phyloP scores from a whole-genome alignment of 1,140 invertebrate genomes.

The Elymnias hypermnestra region DNA sequence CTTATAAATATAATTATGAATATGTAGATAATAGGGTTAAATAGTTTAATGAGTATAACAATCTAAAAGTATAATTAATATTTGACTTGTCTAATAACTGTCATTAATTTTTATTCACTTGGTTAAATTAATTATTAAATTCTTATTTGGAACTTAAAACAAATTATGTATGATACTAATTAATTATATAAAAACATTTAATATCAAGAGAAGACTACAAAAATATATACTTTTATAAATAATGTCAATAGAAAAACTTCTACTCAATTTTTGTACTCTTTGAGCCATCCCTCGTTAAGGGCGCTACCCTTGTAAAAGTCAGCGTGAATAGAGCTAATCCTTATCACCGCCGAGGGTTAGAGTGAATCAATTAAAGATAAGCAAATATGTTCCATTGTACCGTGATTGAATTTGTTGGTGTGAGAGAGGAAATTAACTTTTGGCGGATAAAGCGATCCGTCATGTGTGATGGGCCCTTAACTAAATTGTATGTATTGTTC shows the following conservation, averaged over 20 bases:
- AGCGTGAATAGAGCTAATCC: conserved; percentile 70
- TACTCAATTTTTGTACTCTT: conserved; percentile 22
- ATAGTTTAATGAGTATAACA: too few relatives aligned
- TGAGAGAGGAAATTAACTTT: conserved; percentile 71
- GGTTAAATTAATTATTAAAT: too few relatives aligned
- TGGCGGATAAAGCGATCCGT: conserved; percentile 58
- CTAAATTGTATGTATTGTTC: background rate
- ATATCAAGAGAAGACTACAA: too few relatives aligned
- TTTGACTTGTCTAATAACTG: too few relatives aligned
- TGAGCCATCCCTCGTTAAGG: conserved; percentile 56
- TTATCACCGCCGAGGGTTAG: conserved; percentile 61
- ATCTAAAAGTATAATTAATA: too few relatives aligned
- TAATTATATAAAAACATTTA: too few relatives aligned
- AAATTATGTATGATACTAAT: too few relatives aligned
- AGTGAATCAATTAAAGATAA: conserved; percentile 76
- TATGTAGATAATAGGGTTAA: too few relatives aligned
- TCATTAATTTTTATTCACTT: too few relatives aligned
- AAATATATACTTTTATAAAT: too few relatives aligned
- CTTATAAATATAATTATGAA: too few relatives aligned
- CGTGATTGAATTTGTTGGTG: conserved; percentile 64
- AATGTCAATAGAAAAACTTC: background rate
- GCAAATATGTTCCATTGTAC: conserved; percentile 70
- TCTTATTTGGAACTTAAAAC: too few relatives aligned
- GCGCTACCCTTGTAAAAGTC: conserved; percentile 70
- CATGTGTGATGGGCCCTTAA: conserved; percentile 47